Conservation (phyloP, 2,888 invertebrate species). For the Sclerodermus sp. region DNA sequence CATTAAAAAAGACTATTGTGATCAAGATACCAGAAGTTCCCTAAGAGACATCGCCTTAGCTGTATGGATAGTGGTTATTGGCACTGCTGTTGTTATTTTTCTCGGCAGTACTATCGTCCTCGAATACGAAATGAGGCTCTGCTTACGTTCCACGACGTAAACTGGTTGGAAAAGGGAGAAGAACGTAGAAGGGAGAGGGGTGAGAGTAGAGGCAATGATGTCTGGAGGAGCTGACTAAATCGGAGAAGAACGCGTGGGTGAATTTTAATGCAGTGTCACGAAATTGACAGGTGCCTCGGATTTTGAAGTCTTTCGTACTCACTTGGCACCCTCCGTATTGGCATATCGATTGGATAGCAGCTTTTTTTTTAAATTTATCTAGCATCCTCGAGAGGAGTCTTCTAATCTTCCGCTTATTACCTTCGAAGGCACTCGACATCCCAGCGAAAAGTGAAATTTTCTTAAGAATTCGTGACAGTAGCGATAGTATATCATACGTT, state of each 20-base stretch:
- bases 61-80: conserved; percentile 14
- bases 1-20: no score
- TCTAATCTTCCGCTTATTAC: no score
- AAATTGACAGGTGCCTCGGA: conserved; percentile 26
- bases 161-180: neutral
- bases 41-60: conserved; percentile 1
- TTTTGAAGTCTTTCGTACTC: no score
- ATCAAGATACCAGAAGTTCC: conserved; percentile 24
- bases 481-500: no score
- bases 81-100: neutral
- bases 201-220: neutral
- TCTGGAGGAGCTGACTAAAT: neutral
- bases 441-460: no score
- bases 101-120: neutral
- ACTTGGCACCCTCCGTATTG: no score
- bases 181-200: neutral
- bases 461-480: no score
- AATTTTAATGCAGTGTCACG: conserved; percentile 24
- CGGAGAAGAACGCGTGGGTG: conserved; percentile 8
- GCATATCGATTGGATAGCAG: no score
- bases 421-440: no score
- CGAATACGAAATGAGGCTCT: neutral
- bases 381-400: no score
- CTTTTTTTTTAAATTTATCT: no score
- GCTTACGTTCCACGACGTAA: neutral